Evolutionary conservation across 2,113 vertebrate genomes (phyloP).

Genomic region (Myiopsitta monachus): DNA sequence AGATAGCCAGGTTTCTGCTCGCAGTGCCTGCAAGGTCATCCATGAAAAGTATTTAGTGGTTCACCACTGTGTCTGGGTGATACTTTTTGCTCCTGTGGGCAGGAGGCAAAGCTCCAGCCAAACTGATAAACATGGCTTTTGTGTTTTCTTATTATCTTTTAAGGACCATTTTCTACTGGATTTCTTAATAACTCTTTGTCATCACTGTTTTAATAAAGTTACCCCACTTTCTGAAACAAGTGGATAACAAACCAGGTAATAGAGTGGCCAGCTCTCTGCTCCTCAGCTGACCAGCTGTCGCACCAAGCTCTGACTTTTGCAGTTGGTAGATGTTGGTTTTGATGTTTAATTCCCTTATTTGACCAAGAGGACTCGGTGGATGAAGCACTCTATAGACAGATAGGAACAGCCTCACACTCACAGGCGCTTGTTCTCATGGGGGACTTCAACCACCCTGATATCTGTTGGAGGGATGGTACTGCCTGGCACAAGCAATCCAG

Average conservation of each 20-base stretch:
- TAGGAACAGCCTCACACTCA: no score
- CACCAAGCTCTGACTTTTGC: neutral
- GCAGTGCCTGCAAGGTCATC: neutral
- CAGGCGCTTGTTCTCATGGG: no score
- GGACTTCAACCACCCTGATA: no score
- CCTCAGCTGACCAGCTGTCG: slow-evolving; percentile 19
- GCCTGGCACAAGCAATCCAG: no score
- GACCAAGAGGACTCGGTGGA: no score
- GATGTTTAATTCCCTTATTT: slow-evolving; percentile 39
- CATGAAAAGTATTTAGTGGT: neutral
- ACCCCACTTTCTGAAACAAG: neutral
- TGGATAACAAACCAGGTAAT: neutral
- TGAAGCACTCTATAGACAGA: no score
- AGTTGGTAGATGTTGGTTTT: neutral
- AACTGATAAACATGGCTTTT: neutral
- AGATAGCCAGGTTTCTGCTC: neutral
- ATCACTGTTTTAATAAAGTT: neutral
- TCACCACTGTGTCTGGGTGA: neutral
- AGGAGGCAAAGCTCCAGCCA: neutral
- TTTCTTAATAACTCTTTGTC: neutral
- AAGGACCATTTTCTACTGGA: neutral
- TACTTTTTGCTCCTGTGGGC: neutral
- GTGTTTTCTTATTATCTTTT: neutral
- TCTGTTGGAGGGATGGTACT: no score
- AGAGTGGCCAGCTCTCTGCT: neutral